Evolutionary conservation across 2,888 invertebrate species (phyloP).

Genomic region (Lymantria dispar): DNA sequence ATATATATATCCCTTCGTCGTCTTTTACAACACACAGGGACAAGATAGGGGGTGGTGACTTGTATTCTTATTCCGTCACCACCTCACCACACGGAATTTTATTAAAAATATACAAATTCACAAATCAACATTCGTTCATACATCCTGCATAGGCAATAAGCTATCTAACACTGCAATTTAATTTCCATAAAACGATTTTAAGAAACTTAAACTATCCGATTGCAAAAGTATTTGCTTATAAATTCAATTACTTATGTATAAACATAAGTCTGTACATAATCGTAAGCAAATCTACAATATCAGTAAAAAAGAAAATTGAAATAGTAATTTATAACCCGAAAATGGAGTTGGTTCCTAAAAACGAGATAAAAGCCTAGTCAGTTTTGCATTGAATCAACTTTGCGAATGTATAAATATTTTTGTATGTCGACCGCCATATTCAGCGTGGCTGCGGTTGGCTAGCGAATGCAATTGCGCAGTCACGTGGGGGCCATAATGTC

Average conservation of each 20-base stretch:
- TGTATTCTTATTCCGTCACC: too few relatives aligned
- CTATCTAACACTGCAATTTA: conserved; percentile 2
- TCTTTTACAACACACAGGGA: too few relatives aligned
- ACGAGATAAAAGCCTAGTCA: conserved; percentile 43
- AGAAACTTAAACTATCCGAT: conserved; percentile 11
- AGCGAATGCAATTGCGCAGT: conserved; percentile 38
- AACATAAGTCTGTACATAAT: conserved; percentile 15
- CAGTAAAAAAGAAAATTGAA: conserved; percentile 26
- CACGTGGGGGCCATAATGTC: conserved; percentile 50
- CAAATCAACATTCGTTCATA: too few relatives aligned
- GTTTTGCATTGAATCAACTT: conserved; percentile 53
- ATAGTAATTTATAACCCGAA: conserved; percentile 30
- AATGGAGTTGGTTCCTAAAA: conserved; percentile 39
- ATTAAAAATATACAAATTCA: too few relatives aligned
- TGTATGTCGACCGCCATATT: conserved; percentile 58
- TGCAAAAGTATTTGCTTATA: conserved; percentile 12
- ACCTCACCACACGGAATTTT: too few relatives aligned
- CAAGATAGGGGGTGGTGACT: too few relatives aligned
- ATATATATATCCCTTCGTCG: too few relatives aligned
- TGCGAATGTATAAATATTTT: conserved; percentile 65
- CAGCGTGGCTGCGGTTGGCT: conserved; percentile 48
- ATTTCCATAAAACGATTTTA: conserved; percentile 21
- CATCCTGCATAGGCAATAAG: too few relatives aligned
- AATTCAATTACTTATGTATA: conserved; percentile 22
- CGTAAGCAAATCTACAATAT: conserved; percentile 25